Evolutionary conservation across 2,797 vertebrate genomes (phyloP).

Genomic region (Callimico goeldii): DNA sequence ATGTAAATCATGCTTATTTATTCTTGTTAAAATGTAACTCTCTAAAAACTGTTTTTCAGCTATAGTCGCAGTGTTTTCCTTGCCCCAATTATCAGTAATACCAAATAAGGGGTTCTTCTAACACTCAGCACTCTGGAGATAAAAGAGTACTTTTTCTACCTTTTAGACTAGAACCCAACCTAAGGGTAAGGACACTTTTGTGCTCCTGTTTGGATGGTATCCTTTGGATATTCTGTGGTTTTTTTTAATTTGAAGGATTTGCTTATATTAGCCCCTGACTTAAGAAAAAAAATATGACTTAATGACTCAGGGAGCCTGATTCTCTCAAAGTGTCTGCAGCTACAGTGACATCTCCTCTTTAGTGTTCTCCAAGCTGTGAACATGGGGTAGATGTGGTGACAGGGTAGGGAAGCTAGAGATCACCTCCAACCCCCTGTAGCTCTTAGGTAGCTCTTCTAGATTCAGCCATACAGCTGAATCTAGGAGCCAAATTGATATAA

Average conservation of each 20-base stretch:
- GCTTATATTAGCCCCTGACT: neutral
- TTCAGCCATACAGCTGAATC: neutral
- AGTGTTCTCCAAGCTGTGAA: neutral
- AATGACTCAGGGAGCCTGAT: neutral
- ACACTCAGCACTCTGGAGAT: neutral
- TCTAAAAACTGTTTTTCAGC: neutral
- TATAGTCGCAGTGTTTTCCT: neutral
- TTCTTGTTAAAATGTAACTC: neutral
- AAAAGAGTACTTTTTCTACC: neutral
- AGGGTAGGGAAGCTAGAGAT: neutral
- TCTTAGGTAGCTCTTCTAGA: neutral
- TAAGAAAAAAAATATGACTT: constrained; percentile 20
- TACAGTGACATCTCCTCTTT: neutral
- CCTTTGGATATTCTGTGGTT: neutral
- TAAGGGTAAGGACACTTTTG: neutral
- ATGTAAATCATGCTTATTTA: neutral
- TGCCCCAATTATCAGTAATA: neutral
- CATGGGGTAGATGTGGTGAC: neutral
- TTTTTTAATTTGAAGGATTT: neutral
- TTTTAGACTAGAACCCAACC: neutral
- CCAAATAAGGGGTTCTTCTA: neutral
- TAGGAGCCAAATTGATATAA: neutral
- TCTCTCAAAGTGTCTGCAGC: neutral
- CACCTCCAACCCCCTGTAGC: neutral
- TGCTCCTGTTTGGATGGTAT: neutral